These are phyloP conservation scores for Sebastes diploproa DNA, from an alignment of 2,797 vertebrate species.

Conservation along the genomic window DNA sequence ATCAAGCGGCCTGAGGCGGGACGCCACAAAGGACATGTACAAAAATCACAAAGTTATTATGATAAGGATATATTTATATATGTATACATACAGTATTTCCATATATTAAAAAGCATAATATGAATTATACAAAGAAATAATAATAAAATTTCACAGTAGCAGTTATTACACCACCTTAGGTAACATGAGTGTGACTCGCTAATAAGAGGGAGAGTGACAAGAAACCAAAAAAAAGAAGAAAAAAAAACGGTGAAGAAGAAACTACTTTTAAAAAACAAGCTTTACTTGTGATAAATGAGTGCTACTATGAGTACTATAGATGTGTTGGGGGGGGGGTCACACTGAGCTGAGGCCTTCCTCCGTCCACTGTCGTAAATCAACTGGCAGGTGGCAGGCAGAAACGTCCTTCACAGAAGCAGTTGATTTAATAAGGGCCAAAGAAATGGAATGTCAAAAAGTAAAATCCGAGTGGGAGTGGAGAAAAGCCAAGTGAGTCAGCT, in stretches of 20 bases:
- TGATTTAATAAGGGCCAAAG: conserved; percentile 44
- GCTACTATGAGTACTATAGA: conserved; percentile 27
- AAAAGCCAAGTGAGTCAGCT: conserved; percentile 82
- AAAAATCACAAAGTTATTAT: conserved; percentile 83
- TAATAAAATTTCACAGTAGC: conserved; percentile 82
- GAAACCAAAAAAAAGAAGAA: conserved; percentile 27
- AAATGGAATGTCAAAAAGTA: conserved; percentile 64
- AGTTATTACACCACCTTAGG: conserved; percentile 79
- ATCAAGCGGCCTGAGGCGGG: conserved; percentile 49
- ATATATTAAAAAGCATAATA: conserved; percentile 80
- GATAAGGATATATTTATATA: conserved; percentile 82
- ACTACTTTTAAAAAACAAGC: conserved; percentile 34
- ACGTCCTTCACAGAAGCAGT: conserved; percentile 55
- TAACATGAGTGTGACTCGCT: conserved; percentile 67
- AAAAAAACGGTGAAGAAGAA: conserved; percentile 22
- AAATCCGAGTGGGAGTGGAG: conserved; percentile 78
- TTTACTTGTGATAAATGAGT: conserved; percentile 44
- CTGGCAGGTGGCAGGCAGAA: conserved; percentile 35
- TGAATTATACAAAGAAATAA: conserved; percentile 80
- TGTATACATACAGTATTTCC: conserved; percentile 80
- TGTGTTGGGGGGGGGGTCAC: conserved; percentile 17
- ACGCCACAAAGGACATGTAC: conserved; percentile 76
- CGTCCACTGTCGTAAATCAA: conserved; percentile 26
- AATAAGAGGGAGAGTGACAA: conserved; percentile 39
- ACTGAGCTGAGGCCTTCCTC: conserved; percentile 19